phyloP scores from a whole-genome alignment of 2,888 invertebrate genomes.

The Diplolepis rosae region DNA sequence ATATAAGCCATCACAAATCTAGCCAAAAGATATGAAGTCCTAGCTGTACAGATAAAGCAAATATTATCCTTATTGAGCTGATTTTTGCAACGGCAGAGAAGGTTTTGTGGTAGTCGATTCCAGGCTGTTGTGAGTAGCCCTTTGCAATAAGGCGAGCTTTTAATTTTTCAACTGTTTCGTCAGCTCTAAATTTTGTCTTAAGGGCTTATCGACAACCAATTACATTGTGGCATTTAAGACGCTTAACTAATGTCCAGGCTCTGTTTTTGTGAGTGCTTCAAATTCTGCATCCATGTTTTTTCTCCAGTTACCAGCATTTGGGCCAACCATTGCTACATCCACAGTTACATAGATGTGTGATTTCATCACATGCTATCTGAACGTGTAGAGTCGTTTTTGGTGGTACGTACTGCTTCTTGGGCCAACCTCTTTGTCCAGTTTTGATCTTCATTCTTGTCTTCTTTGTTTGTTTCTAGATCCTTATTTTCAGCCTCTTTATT shows the following conservation, averaged over 20 bases:
- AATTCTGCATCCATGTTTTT: constrained; percentile 29
- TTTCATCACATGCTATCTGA: no score
- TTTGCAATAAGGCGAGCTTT: constrained; percentile 35
- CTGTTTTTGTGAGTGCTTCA: constrained; percentile 20
- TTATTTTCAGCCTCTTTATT: no score
- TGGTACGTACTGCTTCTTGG: no score
- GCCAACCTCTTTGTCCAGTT: no score
- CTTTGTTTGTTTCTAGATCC: no score
- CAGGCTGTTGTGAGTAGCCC: constrained; percentile 35
- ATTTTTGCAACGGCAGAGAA: constrained; percentile 4
- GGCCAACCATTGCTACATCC: background rate
- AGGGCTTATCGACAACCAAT: background rate
- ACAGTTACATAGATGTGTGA: no score
- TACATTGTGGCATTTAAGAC: background rate
- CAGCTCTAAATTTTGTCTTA: background rate
- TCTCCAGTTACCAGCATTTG: constrained; percentile 31
- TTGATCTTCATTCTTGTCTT: no score
- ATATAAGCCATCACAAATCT: background rate
- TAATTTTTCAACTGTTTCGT: constrained; percentile 16
- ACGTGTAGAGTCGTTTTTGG: no score
- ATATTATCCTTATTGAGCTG: background rate
- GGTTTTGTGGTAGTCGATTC: background rate
- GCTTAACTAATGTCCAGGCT: constrained; percentile 32
- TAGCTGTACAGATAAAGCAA: background rate
- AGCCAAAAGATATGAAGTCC: background rate